Evolutionary conservation across 1,140 invertebrate species (phyloP), one percentile per base, ranked within the genome.

Genomic region (Pteromalus puparum): DNA sequence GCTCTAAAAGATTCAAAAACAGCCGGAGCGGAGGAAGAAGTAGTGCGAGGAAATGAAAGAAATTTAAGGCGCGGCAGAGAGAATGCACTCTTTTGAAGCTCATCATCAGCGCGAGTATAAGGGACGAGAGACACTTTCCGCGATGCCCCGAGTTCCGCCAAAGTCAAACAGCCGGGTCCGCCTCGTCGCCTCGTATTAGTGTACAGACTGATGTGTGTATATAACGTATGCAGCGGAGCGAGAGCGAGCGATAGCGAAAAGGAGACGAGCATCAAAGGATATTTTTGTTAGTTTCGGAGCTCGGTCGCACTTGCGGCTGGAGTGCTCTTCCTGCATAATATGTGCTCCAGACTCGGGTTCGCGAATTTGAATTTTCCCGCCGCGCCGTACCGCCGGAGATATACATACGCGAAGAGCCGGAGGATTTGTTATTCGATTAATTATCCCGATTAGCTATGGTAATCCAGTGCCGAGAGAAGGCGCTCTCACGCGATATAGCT

Each of bases 91-190:
- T 65, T 65, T 65, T n/a, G 61, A 65, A 65, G n/a, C n/a, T n/a
- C n/a, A n/a, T n/a, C n/a, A n/a, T n/a, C n/a, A n/a, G n/a, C n/a
- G n/a, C n/a, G n/a, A n/a, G n/a, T n/a, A n/a, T n/a, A n/a, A n/a
- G 24, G 65, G 61, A 65, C 9, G 61, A 65, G 61, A n/a, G 61
- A n/a, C 61, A n/a, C 21, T 70, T 12, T 70, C 68, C 13, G 70
- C 30, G n/a, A 13, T 21, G 28, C 1, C 0, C 18, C 12, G 68
- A 74, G 72, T 74, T 74, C 72, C n/a, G n/a, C n/a, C 9, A 74
- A 74, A 74, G 72, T 74, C 72, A 74, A 74, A 74, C 72, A 74
- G 34, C 15, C 28, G 38, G 12, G 28, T 6, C 18, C 7, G 53
- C 30, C 10, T 26, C 67, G 24, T 2, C 67, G 10, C 15, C 67